Base-by-base conservation (phyloP, 1,140 invertebrate genomes). In the Scaptomyza pallida region DNA sequence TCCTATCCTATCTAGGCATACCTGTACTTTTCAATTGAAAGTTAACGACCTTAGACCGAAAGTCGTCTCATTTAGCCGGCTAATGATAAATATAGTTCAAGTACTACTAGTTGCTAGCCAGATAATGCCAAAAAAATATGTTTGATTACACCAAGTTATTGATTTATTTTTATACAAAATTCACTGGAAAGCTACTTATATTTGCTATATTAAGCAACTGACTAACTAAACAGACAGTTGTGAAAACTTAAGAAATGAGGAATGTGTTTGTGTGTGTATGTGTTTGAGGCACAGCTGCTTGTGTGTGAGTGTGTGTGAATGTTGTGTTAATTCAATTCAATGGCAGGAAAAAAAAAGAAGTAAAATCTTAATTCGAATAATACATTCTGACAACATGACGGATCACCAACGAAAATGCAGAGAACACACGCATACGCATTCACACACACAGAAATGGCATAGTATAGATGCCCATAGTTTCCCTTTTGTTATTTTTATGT, bases 361-460 rank as follows among this genome's bases (percentile, higher is more conserved):
- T 89, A 78, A 89, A 89, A 89, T 89, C 86, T 89, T 89, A 89
- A 89, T 89, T 89, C 81, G 80, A 86, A 85, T 89, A 89, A 89
- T 89, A 85, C 86, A 89, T 89, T 89, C 86, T 89, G 86, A 89
- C 86, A 89, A 89, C 80, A 86, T 89, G 86, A 89, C 86, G 86
- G 86, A 89, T 89, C 86, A 89, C 86, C 86, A 89, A 82, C 78
- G 85, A 89, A 88, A 88, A 89, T 89, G 85, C 78, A 77, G 63
- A 72, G 69, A 61, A 21, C 52, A 33, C 52, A 57, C 70, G 5
- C 63, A 44, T 41, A 56, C 59, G 43, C 69, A 62, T 55, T 48
- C 21, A 54, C 40, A 47, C 43, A 44, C 40, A 44, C 9, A 45
- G 30, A 41, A 16, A 51, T 50, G 33, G 44, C 47, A 37, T 40